Base-by-base conservation (phyloP, 2,113 vertebrate species). In the Tupaia tana region DNA sequence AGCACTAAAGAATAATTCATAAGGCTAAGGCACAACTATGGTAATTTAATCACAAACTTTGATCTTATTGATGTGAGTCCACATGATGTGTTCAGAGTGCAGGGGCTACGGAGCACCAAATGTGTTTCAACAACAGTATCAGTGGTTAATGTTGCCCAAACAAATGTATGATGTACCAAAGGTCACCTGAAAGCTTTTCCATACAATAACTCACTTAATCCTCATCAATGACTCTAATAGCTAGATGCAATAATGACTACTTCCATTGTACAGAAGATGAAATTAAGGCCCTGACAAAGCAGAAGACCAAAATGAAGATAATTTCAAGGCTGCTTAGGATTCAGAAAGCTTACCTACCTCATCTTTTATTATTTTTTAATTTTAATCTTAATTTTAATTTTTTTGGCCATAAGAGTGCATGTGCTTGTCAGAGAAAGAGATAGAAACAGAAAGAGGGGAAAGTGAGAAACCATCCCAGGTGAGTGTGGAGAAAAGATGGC, bases 1-100 rank as follows among this genome's bases (percentile, higher is more conserved):
- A 79, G 61, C 78, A 75, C 73, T 52, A 64, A 86, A 95, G 86
- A 95, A 90, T 85, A 90, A 96, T 90, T 93, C 85, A 96, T 78
- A 79, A 82, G 59, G 73, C 27, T 22, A 43, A 2, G 6, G 56
- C 14, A 54, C 29, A 34, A 78, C 81, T 56, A 9, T 11, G 25
- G 70, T 74, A 67, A 88, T 1, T 69, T 73, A 24, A n/a, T n/a
- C 63, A 20, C 13, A 3, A 69, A 94, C 81, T 91, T 75, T 63
- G 63, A 7, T 81, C 54, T 79, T 70, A 56, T 24, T 19, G 43
- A 43, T 61, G 56, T 81, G 11, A 54, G 70, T 64, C 75, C 67
- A 64, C 0, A 25, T 1, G 2, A 25, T 24, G 34, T 59, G 86
- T 86, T 59, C 59, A 58, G 89, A 75, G 43, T 20, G 27, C 27